Evolutionary conservation across 2,797 vertebrate species (phyloP), one percentile per base, ranked within the genome.

Genomic region (Anguilla megastoma): DNA sequence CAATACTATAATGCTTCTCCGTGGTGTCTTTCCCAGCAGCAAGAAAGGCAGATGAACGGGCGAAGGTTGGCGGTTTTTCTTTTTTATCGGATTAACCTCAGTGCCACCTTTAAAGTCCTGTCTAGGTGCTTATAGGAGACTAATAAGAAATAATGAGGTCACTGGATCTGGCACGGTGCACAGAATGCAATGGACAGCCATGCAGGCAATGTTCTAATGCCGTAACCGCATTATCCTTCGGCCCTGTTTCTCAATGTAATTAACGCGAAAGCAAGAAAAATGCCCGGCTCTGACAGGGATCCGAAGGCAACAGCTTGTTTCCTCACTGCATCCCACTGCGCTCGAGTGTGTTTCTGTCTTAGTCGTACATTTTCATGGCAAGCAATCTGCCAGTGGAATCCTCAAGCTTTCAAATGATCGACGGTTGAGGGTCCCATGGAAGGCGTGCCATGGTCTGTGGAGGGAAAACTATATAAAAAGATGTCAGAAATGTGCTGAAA

Each of bases 111-210:
- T 95, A 94, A 96, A 94, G 93, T 94, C 94, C 94, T 90, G 88
- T 92, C 89, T 89, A 94, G 92, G 93, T 94, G 95, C 93, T 92
- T 94, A 90, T 30, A 89, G 88, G 92, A 94, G 91, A 93, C 94
- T 96, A 96, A 96, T 95, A 91, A 94, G 93, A 92, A 92, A 92
- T 96, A 96, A 96, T 94, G 94, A 95, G 95, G 94, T 93, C 93
- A 94, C 95, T 90, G 91, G 58, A 89, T 88, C 86, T 91, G 66
- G 69, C 71, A 80, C 0, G 36, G 88, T 48, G 84, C 45, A 24
- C 87, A 83, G 85, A 93, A 95, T 94, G 92, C 86, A 85, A 93
- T 79, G 89, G 91, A 88, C 27, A 74, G 93, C 92, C 90, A 90
- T 88, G 88, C 87, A 69, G 89, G 92, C 89, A 84, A n/a, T 56